Evolutionary conservation across 2,797 vertebrate genomes (phyloP), one percentile per base, ranked within the genome.

Genomic region (Myiotriccus ornatus): DNA sequence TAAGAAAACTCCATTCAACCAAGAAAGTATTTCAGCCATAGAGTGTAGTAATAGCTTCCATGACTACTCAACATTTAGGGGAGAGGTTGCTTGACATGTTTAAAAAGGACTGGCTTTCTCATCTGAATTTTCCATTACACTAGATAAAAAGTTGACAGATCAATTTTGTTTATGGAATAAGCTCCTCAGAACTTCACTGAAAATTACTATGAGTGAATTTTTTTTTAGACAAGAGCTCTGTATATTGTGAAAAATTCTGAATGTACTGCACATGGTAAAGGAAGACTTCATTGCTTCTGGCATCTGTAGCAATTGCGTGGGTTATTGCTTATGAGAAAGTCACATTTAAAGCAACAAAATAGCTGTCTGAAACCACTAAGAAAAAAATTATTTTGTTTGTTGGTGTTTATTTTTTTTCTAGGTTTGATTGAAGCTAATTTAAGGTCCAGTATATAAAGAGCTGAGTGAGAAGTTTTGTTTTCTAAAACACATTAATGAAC

Each of bases 101-200:
- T 73, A 64, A 87, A 94, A 75, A 65, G 12, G 14, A 43, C 84
- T 73, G 39, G 13, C 19, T 95, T 85, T 92, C 84, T 80, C 57
- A 69, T 91, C 49, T 83, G 57, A 65, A 80, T 89, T 82, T 94
- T 70, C 47, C 82, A 88, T 95, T 95, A 50, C 25, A 12, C 22
- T 56, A 52, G 43, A 75, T 75, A 87, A 93, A 93, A 87, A 71
- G 23, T 47, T 3, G 32, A 75, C 46, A 85, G 81, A 91, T 64
- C 41, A 77, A 59, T 95, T 95, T 83, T 94, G 43, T 87, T 93
- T 89, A 81, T 84, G 53, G 28, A 92, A 73, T 55, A 89, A 95
- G 39, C 49, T 92, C 35, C 77, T 75, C 30, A 55, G 39, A 59
- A 3, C 21, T 95, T 83, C 24, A 34, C 4, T 84, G 73, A 68